Evolutionary conservation across 1,140 invertebrate species (phyloP), one percentile per base, ranked within the genome.

Genomic region (Coenobita brevimanus): DNA sequence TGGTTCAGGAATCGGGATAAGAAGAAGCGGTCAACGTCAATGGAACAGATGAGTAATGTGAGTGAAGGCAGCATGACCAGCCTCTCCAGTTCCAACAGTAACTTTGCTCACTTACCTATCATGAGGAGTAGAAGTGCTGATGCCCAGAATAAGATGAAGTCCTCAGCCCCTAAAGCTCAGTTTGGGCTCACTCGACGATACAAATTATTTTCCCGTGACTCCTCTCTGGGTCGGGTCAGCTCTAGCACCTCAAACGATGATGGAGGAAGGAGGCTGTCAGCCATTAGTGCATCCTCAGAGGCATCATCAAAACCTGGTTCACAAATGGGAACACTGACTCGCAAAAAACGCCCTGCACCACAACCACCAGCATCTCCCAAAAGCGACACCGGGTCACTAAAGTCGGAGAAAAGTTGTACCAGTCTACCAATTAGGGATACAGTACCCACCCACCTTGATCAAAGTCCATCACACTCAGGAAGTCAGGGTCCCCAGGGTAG

Each of bases 81-180:
- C 54, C 80, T 88, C 21, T 73, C 79, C 8, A 88, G 86, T 62
- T 27, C 79, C 8, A 36, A 69, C 13, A 88, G 86, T 82, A 82
- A 79, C 27, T 43, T 81, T 82, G 50, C 79, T 36, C 75, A 88
- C 43, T 30, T 64, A n/a, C 86, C 86, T 3, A 82, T 88, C 24
- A 88, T 82, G 38, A 82, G 80, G 46, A 88, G 86, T 46, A 88
- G 75, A 46, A 88, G 86, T 82, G 86, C 86, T 50, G 86, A 82
- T 73, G 75, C 46, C 15, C 75, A 82, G 15, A 82, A 82, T 27
- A 75, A 67, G 36, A 75, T 88, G 69, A 76, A 33, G 2, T 33
- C 64, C 46, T 30, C 71, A 30, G 69, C 50, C 30, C n/a, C 30
- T 4, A 46, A 85, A 64, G 27, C 75, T 36, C 64, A 79, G 38